Base-by-base conservation (phyloP, 2,888 invertebrate genomes). In the Drosophila austrosaltans region DNA sequence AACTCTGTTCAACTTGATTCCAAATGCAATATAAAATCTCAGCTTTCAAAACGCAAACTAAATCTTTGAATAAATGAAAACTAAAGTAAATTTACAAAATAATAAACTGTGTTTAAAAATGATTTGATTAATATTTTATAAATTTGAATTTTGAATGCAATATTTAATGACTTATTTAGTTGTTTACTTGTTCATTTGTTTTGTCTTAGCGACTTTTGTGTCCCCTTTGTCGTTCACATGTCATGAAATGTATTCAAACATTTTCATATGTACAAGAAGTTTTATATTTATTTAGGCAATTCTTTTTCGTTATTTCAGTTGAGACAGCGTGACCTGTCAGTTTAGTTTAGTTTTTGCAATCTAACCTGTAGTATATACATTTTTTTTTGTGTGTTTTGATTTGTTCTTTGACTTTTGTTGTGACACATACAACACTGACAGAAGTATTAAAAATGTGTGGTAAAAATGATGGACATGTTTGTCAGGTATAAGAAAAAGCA, bases 261-360 rank as follows among this genome's bases (percentile, higher is more conserved):
- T 44, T 58, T 53, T 2, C 32, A 39, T 40, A 8, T 36, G 36
- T 36, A 16, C 16, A 16, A 8, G 56, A 22, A 57, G 40, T 36
- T 28, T 68, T 57, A 39, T 69, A 57, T 54, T 63, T 58, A 54
- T 63, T 71, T 65, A 58, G 20, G 61, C 58, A 56, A 40, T 64
- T 57, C 61, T 59, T 54, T 54, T 59, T 12, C 44, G 36, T 20
- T 54, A 53, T n/a, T n/a, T 57, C 30, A 54, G 25, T 32, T 44
- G 12, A 32, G 32, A 32, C 72, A 39, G 75, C 78, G 77, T 86
- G 87, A 72, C 81, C 48, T 88, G 87, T 81, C 83, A 77, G 62
- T 69, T 77, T 70, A 54, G 62, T 60, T 65, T 48, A 48, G 22
- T 48, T 48, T 48, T 22, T 48, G 22, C 44, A 20, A 39, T 2